Base-by-base conservation (phyloP, 2,113 vertebrate species). In the Tursiops truncatus region DNA sequence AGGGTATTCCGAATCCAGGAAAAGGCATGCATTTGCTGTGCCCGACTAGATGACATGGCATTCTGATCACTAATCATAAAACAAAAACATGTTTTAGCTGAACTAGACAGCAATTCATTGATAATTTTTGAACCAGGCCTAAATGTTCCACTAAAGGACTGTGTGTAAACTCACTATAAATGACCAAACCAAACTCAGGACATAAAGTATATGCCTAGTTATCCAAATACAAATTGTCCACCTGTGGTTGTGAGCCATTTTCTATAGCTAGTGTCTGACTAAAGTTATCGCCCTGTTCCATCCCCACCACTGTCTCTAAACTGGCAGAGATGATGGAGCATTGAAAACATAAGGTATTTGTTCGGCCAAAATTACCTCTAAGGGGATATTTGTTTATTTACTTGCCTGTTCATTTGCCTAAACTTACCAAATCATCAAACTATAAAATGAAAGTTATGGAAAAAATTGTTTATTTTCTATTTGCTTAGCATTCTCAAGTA, bases 11-110 rank as follows among this genome's bases (percentile, higher is more conserved):
- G 99, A 98, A 99, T 99, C 99, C 99, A 99, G 23, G 99, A 99
- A 98, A 99, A 99, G 38, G 99, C 99, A 9, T 99, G 99, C 98
- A 99, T 99, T 98, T 99, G 99, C 98, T 99, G 99, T 47, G 99
- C 99, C 95, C 99, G 99, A 98, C 99, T 99, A 38, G 99, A 99
- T 0, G 99, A 99, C 98, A 99, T 98, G 89, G 99, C 99, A 89
- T 99, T 98, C 99, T 99, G 99, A 98, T 99, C 99, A 25, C 99
- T 99, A 98, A 1, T 70, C 96, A 91, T 60, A 93, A 96, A 97
- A 98, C 41, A 68, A 92, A 96, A 68, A 91, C 13, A 96, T 0
- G 63, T 84, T 89, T 97, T 85, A 96, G 93, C 36, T 81, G 53
- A 89, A 88, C 28, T 33, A 70, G 87, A 90, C 0, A 80, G 62